Evolutionary conservation across 1,140 invertebrate genomes (phyloP).

Genomic region (Lasaia peninsularis): DNA sequence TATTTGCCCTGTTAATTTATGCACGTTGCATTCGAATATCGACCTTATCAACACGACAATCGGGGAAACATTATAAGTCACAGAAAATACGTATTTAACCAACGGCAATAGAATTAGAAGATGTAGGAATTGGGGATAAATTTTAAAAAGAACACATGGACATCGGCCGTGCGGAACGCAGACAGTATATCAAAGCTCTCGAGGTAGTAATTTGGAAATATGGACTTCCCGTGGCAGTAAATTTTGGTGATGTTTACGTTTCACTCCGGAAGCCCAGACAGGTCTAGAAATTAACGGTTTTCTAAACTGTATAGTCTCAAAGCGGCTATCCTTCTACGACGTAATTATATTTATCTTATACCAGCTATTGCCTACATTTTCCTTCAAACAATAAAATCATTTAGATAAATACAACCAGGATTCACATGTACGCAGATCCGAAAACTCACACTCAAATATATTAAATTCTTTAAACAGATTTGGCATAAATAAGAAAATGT

Average conservation of each 20-base stretch:
- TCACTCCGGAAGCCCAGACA: neutral
- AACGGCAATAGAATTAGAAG: neutral
- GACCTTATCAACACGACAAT: conserved; percentile 29
- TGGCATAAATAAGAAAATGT: too few relatives aligned
- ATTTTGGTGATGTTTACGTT: neutral
- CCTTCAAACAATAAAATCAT: too few relatives aligned
- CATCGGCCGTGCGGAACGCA: neutral
- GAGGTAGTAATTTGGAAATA: conserved; percentile 10
- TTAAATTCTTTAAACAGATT: too few relatives aligned
- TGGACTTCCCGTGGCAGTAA: conserved; percentile 3
- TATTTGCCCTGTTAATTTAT: conserved; percentile 37
- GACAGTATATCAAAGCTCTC: conserved; percentile 8
- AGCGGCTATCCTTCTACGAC: neutral
- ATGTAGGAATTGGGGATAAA: neutral
- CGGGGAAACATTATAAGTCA: neutral
- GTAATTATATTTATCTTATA: too few relatives aligned
- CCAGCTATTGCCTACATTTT: too few relatives aligned
- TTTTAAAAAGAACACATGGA: neutral
- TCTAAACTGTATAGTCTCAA: neutral
- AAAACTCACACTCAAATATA: too few relatives aligned
- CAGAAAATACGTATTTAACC: neutral
- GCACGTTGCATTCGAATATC: conserved; percentile 34
- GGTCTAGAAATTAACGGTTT: neutral
- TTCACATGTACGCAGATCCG: too few relatives aligned
- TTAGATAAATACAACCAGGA: too few relatives aligned